Percentiles rank a stretch among this genome's conserved stretches.
phyloP scores from a whole-genome alignment of 2,888 invertebrate genomes.

The Chydorus sphaericus region DNA sequence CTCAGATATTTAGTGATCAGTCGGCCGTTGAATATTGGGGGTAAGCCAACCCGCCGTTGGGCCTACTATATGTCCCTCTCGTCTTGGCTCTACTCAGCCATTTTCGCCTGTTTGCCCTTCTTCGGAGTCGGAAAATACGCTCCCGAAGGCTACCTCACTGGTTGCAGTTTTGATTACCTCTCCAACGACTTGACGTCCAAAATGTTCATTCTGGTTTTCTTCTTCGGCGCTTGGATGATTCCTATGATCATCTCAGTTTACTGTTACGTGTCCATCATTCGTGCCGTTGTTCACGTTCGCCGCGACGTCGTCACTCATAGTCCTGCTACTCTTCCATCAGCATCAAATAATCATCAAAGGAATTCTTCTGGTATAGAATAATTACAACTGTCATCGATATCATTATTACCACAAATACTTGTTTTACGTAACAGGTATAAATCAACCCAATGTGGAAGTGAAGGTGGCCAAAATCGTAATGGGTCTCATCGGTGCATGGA shows the following conservation, averaged over 20 bases:
- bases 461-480: constrained; percentile 6
- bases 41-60: constrained; percentile 36
- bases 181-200: constrained; percentile 36
- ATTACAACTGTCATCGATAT: no score
- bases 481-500: constrained; percentile 4
- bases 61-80: constrained; percentile 44
- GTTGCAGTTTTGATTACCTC: constrained; percentile 74
- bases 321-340: no score
- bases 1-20: constrained; percentile 71
- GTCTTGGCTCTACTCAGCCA: constrained; percentile 56
- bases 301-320: no score
- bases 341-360: background rate
- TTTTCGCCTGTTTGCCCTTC: constrained; percentile 54
- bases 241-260: constrained; percentile 54
- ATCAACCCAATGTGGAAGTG: background rate
- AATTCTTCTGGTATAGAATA: no score
- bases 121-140: constrained; percentile 60
- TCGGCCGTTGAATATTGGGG: constrained; percentile 49
- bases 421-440: no score
- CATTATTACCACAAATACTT: no score
- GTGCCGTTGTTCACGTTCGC: constrained; percentile 34
- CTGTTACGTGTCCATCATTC: constrained; percentile 55
- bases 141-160: constrained; percentile 68
- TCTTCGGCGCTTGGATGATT: constrained; percentile 56
- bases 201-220: constrained; percentile 56